These are phyloP conservation scores for Carassius gibelio DNA, from an alignment of 2,113 vertebrate species.

Conservation along the genomic window DNA sequence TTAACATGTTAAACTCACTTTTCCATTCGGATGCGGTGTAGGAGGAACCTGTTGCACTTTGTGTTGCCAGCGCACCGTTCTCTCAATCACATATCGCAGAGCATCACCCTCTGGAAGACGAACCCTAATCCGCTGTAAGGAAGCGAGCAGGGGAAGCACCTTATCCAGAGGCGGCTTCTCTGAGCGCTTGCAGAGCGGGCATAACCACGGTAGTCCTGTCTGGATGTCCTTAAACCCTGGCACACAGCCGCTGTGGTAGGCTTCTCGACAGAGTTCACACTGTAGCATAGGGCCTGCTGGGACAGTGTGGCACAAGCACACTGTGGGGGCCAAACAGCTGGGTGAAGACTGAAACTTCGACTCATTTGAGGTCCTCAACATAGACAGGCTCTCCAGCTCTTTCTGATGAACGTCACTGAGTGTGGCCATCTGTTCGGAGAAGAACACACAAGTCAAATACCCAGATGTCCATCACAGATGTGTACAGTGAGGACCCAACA, in stretches of 20 bases:
- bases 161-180: constrained; percentile 91
- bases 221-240: constrained; percentile 57
- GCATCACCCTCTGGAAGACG: constrained; percentile 94
- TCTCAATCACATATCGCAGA: constrained; percentile 92
- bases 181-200: constrained; percentile 87
- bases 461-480: background rate
- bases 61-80: constrained; percentile 96
- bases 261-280: constrained; percentile 92
- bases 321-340: constrained; percentile 75
- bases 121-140: constrained; percentile 91
- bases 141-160: constrained; percentile 88
- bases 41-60: constrained; percentile 86
- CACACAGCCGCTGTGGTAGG: constrained; percentile 88
- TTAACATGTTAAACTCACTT: constrained; percentile 41
- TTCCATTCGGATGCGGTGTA: constrained; percentile 62
- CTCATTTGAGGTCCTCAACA: constrained; percentile 84
- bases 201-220: constrained; percentile 85
- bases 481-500: background rate
- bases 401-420: constrained; percentile 85
- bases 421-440: constrained; percentile 81
- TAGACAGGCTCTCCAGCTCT: constrained; percentile 87
- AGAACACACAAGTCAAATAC: background rate
- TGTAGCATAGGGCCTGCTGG: constrained; percentile 88
- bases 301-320: constrained; percentile 89
- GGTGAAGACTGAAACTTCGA: constrained; percentile 77